Evolutionary conservation across 2,888 invertebrate species (phyloP), one percentile per base, ranked within the genome.

Genomic region (Chrysina gloriosa): DNA sequence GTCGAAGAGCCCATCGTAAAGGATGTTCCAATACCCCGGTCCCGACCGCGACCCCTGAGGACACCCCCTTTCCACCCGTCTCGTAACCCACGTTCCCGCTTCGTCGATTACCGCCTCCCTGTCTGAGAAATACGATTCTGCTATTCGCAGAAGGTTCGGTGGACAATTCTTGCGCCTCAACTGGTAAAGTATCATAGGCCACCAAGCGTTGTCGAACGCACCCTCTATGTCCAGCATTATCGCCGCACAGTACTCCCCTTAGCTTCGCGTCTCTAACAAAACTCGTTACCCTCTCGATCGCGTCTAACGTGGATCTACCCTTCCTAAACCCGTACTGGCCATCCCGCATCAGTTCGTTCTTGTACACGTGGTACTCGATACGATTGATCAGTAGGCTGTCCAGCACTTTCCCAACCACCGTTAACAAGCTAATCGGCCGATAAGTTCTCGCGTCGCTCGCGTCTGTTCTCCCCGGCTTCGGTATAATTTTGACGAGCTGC

Each of bases 21-120:
- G 2, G 6, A 42, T 42, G 4, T 67, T n/a, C n/a, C n/a, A n/a
- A n/a, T n/a, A n/a, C n/a, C n/a, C n/a, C n/a, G n/a, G n/a, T n/a
- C n/a, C n/a, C 69, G 9, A 36, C 65, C 25, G 47, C 36, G 3
- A 63, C 64, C 16, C 70, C 47, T 69, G 70, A 42, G 61, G 56
- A 11, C 68, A 65, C 1, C 68, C 68, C 65, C 29, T 68, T 7
- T 25, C 36, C 1, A 70, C 63, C 29, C 21, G 23, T n/a, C 25
- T 39, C 29, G 25, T 9, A 25, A 34, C 14, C 25, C n/a, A 29
- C 11, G 2, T 27, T 5, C 58, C 47, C 3, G 31, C 56, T 11
- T 21, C 2, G 11, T 14, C 42, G 3, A 70, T 39, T 5, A 2
- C 25, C 11, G 56, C 65, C 1, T 21, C 47, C 23, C 67, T 65